phyloP scores from a whole-genome alignment of 2,888 invertebrate genomes.

The Cryptus viduatorius region DNA sequence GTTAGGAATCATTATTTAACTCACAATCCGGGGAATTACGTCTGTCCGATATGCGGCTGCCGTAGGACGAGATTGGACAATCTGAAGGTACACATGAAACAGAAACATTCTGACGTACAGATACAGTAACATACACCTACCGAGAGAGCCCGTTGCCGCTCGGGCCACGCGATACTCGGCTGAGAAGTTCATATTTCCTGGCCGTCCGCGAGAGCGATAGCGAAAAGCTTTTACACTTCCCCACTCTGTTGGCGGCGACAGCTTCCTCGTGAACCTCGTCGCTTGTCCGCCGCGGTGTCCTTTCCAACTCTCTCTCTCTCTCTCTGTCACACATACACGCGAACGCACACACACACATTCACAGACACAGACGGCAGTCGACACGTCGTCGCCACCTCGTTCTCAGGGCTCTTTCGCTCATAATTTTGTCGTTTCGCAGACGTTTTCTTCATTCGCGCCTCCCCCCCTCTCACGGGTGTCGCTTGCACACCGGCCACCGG shows the following conservation, averaged over 20 bases:
- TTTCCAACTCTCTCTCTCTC: constrained; percentile 42
- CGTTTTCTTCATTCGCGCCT: constrained; percentile 11
- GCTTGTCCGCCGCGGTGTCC: constrained; percentile 32
- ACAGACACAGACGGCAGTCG: neutral
- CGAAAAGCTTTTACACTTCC: constrained; percentile 10
- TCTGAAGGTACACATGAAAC: constrained; percentile 79
- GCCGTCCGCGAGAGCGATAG: constrained; percentile 11
- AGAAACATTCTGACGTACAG: constrained; percentile 78
- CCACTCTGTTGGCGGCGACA: constrained; percentile 3
- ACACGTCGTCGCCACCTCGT: constrained; percentile 8
- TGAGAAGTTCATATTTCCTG: constrained; percentile 38
- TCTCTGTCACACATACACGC: neutral
- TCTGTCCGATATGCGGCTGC: constrained; percentile 81
- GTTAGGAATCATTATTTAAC: constrained; percentile 80
- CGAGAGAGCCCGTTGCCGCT: neutral
- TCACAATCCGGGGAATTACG: constrained; percentile 80
- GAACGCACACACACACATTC: neutral
- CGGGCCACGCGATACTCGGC: constrained; percentile 49
- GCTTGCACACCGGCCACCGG: constrained; percentile 7
- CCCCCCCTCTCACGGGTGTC: constrained; percentile 2
- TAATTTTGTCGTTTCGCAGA: constrained; percentile 36
- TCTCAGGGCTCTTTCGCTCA: constrained; percentile 24
- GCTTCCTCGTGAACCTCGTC: neutral
- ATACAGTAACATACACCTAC: constrained; percentile 1
- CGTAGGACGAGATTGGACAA: constrained; percentile 80